Base-by-base conservation (phyloP, 2,797 vertebrate species). In the Arnoldichthys spilopterus region DNA sequence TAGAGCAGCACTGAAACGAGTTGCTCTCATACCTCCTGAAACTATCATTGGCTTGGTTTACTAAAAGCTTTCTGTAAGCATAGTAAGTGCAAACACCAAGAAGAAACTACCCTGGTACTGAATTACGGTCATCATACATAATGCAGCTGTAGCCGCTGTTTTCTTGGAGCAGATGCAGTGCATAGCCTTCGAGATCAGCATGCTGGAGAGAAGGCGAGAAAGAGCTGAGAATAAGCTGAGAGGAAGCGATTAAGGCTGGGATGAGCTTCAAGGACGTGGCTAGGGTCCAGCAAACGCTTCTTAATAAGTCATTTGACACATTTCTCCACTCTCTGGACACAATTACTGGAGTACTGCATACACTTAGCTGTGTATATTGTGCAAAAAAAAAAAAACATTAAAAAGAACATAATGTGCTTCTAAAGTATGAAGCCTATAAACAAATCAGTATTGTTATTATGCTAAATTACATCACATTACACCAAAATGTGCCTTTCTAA, bases 161-260 rank as follows among this genome's bases (percentile, higher is more conserved):
- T 69, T 61, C 3, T 47, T 26, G 28, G 18, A 63, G 18, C n/a
- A 15, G 26, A 45, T 51, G 61, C 68, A 51, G 40, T 70, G 43
- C 43, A 22, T 12, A 32, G 59, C 26, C 4, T 54, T 54, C 24
- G 34, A 22, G 63, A 66, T 72, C 77, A 78, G 69, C 37, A 66
- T 32, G 66, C 69, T 66, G 61, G 61, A 78, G 59, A 53, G 34
- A 45, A 16, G 53, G 51, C 4, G 8, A 40, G 32, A 53, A 54
- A 78, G 59, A 63, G 49, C 68, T 64, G 74, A 67, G 61, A 75
- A 56, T 2, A 24, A 26, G 54, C 61, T 7, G 20, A 72, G 59
- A 63, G 58, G 61, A 66, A 72, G 49, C 69, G 32, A 78, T 78
- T 78, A 78, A 72, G 20, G 37, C 56, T 76, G 58, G 69, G 47